phyloP scores from a whole-genome alignment of 2,888 invertebrate genomes.

The Disparrhopalites patrizii region DNA sequence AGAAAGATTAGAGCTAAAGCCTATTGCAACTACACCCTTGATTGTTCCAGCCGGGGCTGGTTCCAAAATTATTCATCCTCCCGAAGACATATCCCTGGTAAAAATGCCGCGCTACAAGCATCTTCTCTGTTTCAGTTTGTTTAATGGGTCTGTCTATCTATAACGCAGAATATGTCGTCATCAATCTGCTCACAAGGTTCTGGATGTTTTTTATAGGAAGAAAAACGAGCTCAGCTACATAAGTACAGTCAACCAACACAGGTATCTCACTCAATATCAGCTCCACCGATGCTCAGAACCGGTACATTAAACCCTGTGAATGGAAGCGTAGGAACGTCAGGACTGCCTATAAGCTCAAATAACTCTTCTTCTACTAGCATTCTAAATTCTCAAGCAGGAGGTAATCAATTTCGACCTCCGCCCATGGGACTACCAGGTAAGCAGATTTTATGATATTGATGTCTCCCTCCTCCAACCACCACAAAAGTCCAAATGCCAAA shows the following conservation, averaged over 20 bases:
- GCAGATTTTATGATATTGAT: slow-evolving; percentile 48
- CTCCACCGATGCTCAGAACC: slow-evolving; percentile 42
- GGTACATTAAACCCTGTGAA: too few species aligned
- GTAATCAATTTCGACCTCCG: slow-evolving; percentile 61
- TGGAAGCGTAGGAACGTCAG: too few species aligned
- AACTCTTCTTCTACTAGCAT: slow-evolving; percentile 8
- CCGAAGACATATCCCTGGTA: slow-evolving; percentile 80
- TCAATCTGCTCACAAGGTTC: neutral
- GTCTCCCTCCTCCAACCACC: neutral
- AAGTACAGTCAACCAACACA: slow-evolving; percentile 61
- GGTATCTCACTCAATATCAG: slow-evolving; percentile 51
- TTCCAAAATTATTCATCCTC: slow-evolving; percentile 87
- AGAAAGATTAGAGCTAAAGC: slow-evolving; percentile 49
- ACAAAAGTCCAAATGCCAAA: slow-evolving; percentile 5
- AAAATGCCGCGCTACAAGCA: too few species aligned
- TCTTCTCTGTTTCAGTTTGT: too few species aligned
- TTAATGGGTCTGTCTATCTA: too few species aligned
- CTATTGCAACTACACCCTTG: slow-evolving; percentile 52
- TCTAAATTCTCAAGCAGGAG: slow-evolving; percentile 53
- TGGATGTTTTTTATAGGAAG: slow-evolving; percentile 60
- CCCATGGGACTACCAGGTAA: slow-evolving; percentile 65
- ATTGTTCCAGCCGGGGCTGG: slow-evolving; percentile 77
- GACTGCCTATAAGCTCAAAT: neutral
- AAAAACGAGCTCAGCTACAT: slow-evolving; percentile 67
- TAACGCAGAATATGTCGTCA: too few species aligned